Conservation (phyloP, 2,888 invertebrate species). For the Dicycla oo region DNA sequence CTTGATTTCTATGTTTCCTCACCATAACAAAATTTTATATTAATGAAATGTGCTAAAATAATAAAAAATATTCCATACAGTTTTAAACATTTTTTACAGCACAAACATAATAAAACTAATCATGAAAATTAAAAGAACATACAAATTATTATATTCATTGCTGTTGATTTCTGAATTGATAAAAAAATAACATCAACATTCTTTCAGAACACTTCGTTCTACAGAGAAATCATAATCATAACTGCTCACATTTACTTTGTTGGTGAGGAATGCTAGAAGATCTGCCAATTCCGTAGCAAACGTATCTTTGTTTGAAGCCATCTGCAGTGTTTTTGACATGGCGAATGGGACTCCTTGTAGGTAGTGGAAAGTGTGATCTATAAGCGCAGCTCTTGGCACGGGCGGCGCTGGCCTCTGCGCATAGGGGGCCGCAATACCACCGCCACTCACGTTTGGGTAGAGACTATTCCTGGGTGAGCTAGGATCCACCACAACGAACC, state of each 20-base stretch:
- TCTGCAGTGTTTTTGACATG: slow-evolving; percentile 85
- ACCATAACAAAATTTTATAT: not conserved
- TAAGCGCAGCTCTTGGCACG: slow-evolving; percentile 69
- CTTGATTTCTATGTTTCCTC: slow-evolving; percentile 4
- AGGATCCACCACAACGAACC: slow-evolving; percentile 83
- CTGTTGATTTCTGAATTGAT: not conserved
- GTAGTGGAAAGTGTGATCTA: slow-evolving; percentile 85
- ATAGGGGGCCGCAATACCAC: slow-evolving; percentile 68
- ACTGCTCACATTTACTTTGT: slow-evolving; percentile 82
- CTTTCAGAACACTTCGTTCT: slow-evolving; percentile 90
- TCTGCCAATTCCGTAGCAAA: slow-evolving; percentile 88
- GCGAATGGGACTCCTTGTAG: slow-evolving; percentile 90
- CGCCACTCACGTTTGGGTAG: slow-evolving; percentile 81
- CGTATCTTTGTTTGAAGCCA: slow-evolving; percentile 85
- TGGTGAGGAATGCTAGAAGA: slow-evolving; percentile 87
- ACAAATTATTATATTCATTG: not conserved
- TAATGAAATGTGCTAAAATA: not conserved
- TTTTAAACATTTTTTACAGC: not conserved
- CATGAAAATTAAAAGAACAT: not conserved
- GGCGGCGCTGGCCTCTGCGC: slow-evolving; percentile 81
- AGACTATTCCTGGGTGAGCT: slow-evolving; percentile 74
- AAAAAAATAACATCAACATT: slow-evolving; percentile 74
- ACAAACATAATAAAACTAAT: not conserved
- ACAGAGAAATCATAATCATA: slow-evolving; percentile 89
- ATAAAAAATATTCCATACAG: not conserved